Conservation (phyloP, 2,888 invertebrate species). For the Encarsia formosa region DNA sequence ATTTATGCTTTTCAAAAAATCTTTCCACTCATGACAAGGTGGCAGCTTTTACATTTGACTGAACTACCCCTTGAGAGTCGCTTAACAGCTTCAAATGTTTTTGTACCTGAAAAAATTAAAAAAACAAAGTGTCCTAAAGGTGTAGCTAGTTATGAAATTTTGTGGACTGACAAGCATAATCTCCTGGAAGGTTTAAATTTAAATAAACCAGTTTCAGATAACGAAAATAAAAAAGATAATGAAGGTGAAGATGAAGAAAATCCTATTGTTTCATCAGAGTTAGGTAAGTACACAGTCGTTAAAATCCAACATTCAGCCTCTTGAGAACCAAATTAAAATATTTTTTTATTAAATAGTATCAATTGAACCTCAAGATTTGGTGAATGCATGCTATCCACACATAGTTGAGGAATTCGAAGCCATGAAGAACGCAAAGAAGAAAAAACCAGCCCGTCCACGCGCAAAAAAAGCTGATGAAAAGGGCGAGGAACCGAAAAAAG, state of each 20-base stretch:
- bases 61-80: constrained; percentile 31
- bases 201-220: constrained; percentile 25
- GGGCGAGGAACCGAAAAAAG: constrained; percentile 21
- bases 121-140: constrained; percentile 58
- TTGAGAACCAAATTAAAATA: too few relatives aligned
- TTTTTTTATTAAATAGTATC: constrained; percentile 52
- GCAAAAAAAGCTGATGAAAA: constrained; percentile 27
- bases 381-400: constrained; percentile 61
- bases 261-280: constrained; percentile 11
- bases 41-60: constrained; percentile 61
- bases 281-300: constrained; percentile 14
- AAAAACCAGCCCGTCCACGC: constrained; percentile 37
- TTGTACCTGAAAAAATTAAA: constrained; percentile 56
- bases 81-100: constrained; percentile 34
- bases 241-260: constrained; percentile 28
- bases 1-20: constrained; percentile 75
- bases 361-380: constrained; percentile 64
- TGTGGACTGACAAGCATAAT: constrained; percentile 63
- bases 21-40: constrained; percentile 70
- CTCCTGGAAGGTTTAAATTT: constrained; percentile 58
- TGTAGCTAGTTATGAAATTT: constrained; percentile 67
- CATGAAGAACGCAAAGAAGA: constrained; percentile 54
- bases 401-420: constrained; percentile 60
- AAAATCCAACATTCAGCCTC: too few relatives aligned
- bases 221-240: constrained; percentile 31